Base-by-base conservation (phyloP, 2,888 invertebrate genomes). In the Epirrita christyi region DNA sequence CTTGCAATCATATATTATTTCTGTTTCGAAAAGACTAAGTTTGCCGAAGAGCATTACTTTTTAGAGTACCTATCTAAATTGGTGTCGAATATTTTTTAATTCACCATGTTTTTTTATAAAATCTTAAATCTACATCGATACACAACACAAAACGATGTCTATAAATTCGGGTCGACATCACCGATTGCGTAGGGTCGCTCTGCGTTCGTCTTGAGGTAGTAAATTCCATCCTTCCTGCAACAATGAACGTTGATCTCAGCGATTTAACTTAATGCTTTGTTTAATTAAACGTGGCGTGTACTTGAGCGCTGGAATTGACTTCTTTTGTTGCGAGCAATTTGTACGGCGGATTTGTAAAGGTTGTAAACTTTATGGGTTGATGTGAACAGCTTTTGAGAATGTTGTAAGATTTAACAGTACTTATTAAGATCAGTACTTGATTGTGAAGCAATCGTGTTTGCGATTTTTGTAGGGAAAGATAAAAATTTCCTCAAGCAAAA, bases 181-280 rank as follows among this genome's bases (percentile, higher is more conserved):
- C 88, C 87, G 56, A 88, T 72, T 50, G 93, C 93, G 82, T 81
- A 93, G 55, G 93, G 93, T 63, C 85, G 80, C 71, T 88, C 85
- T n/a, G 86, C 85, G 69, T 88, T 92, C 61, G 93, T 93, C 79
- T 77, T 85, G 67, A 93, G 86, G 81, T 93, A 93, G 84, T 92
- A 93, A 74, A 92, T 87, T 66, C 93, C 93, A 69, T 93, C 92
- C 74, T 93, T 90, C 78, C 93, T 93, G 88, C 64, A 89, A 89
- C 57, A 82, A 76, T 86, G 81, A 83, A 84, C 73, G 71, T 76
- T 79, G 75, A 80, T 80, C 78, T 78, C 66, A 63, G 70, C 79
- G 78, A 81, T 81, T 79, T 79, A 81, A 77, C 74, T 75, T 78
- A 78, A 80, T 82, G 80, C 79, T 76, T 82, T 80, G 78, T 83